Conservation (phyloP, 2,797 vertebrate genomes). For the Distichodus sexfasciatus region DNA sequence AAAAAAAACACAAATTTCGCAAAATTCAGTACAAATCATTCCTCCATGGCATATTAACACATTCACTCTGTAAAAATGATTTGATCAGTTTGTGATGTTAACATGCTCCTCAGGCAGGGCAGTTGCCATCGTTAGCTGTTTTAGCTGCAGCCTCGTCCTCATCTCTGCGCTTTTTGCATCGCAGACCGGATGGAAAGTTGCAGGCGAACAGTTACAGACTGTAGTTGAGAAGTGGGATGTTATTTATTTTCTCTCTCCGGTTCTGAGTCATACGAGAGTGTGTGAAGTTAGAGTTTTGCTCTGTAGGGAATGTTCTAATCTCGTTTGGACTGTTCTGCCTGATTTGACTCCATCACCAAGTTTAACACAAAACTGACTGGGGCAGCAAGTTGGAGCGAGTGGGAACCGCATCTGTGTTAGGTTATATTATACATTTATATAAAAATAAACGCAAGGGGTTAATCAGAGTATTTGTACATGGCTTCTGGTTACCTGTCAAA, state of each 20-base stretch:
- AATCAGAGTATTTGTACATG: neutral
- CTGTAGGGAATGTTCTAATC: neutral
- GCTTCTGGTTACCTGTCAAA: neutral
- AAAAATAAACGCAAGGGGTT: too few relatives aligned
- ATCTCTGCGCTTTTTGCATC: neutral
- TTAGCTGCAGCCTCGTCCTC: neutral
- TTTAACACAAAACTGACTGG: neutral
- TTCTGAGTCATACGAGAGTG: neutral
- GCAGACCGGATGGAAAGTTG: neutral
- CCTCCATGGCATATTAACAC: too few relatives aligned
- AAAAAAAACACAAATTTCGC: neutral
- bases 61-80: too few relatives aligned
- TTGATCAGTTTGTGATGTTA: too few relatives aligned
- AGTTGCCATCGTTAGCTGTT: slow-evolving; percentile 1
- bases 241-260: neutral
- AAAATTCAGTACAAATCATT: too few relatives aligned
- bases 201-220: neutral
- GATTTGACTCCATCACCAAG: neutral
- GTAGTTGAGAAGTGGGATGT: neutral
- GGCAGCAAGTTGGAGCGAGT: neutral
- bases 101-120: too few relatives aligned
- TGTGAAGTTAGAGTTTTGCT: neutral
- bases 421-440: too few relatives aligned
- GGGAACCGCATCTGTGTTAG: too few relatives aligned
- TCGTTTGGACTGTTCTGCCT: neutral